Conservation (phyloP, 2,113 vertebrate genomes). For the Scomber japonicus region DNA sequence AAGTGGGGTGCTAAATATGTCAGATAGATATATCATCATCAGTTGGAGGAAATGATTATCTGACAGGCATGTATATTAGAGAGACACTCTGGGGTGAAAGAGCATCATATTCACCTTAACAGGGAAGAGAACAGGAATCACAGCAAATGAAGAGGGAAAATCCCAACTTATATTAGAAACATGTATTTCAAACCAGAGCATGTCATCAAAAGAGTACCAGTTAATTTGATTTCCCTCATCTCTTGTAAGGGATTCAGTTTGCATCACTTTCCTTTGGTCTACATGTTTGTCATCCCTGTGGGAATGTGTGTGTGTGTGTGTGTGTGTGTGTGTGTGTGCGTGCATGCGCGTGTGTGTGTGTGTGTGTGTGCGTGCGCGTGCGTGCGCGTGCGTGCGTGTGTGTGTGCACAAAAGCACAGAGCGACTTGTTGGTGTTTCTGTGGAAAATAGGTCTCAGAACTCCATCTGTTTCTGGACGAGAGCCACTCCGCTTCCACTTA, state of each 20-base stretch:
- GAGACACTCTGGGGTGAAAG: constrained; percentile 26
- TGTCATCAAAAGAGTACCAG: constrained; percentile 31
- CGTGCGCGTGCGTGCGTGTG: too few relatives aligned
- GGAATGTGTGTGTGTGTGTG: constrained; percentile 5
- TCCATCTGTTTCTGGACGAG: too few relatives aligned
- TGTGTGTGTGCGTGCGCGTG: too few relatives aligned
- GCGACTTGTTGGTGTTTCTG: too few relatives aligned
- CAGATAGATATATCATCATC: constrained; percentile 56
- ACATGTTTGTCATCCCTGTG: constrained; percentile 17
- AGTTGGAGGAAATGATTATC: constrained; percentile 40
- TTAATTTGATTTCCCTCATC: constrained; percentile 36
- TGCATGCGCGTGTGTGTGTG: too few relatives aligned
- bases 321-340: too few relatives aligned
- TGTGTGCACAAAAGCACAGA: too few relatives aligned
- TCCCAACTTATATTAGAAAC: constrained; percentile 48
- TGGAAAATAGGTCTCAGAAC: too few relatives aligned
- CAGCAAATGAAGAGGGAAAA: constrained; percentile 26
- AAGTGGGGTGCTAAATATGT: constrained; percentile 18
- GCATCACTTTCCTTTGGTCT: constrained; percentile 32
- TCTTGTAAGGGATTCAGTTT: constrained; percentile 64
- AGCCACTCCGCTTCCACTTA: too few relatives aligned
- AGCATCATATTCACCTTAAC: constrained; percentile 8
- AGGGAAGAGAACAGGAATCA: constrained; percentile 15
- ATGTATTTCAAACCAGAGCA: constrained; percentile 35
- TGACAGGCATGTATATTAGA: constrained; percentile 48